These are phyloP conservation scores for Oedothorax gibbosus DNA, from an alignment of 1,140 invertebrate species.

Conservation along the genomic window DNA sequence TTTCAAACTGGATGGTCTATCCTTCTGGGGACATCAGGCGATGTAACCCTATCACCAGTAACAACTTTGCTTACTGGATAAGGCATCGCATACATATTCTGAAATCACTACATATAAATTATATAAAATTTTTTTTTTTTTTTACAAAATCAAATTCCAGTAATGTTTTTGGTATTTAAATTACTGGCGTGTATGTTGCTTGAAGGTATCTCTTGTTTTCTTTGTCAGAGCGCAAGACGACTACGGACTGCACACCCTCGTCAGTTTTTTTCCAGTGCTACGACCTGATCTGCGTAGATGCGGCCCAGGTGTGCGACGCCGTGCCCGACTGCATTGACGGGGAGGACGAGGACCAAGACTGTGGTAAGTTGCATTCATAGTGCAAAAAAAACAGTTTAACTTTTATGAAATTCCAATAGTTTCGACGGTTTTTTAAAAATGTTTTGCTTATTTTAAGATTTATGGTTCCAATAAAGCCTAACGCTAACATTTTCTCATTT, in stretches of 20 bases:
- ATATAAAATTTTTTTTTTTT: no score
- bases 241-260: conserved; percentile 66
- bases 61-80: neutral
- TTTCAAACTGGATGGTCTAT: no score
- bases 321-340: conserved; percentile 80
- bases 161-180: no score
- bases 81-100: neutral
- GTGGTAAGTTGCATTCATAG: conserved; percentile 64
- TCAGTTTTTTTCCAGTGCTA: conserved; percentile 71
- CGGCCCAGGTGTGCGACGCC: conserved; percentile 82
- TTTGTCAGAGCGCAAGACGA: conserved; percentile 71
- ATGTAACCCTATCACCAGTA: neutral
- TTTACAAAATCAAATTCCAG: no score
- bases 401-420: no score
- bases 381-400: no score
- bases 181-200: no score
- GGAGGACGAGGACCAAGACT: conserved; percentile 77
- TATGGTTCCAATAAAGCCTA: no score
- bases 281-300: conserved; percentile 77
- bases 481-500: no score
- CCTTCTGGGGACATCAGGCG: neutral
- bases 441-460: no score
- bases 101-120: neutral
- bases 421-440: no score
- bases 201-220: neutral